These are phyloP conservation scores for Chelonoidis abingdonii DNA, from an alignment of 2,113 vertebrate species.

Conservation along the genomic window DNA sequence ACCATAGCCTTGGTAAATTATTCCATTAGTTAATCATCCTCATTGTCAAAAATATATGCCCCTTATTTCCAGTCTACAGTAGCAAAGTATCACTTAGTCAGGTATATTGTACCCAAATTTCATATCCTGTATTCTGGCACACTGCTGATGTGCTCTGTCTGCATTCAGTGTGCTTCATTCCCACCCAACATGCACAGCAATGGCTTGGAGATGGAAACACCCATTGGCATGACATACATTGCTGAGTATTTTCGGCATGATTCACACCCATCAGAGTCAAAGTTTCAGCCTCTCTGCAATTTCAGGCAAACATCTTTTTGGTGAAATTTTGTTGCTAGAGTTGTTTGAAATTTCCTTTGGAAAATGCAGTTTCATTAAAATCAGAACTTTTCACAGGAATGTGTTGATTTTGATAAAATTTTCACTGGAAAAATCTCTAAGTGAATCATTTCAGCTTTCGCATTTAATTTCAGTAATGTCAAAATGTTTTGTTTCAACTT, in stretches of 20 bases:
- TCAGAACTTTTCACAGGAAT: not conserved
- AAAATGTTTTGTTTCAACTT: not conserved
- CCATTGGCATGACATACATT: not conserved
- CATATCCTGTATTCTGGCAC: no score
- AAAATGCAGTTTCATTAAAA: not conserved
- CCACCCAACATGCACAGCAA: no score
- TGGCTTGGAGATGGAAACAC: not conserved
- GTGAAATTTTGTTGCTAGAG: not conserved
- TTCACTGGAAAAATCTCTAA: not conserved
- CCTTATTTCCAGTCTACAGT: no score
- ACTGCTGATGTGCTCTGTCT: no score
- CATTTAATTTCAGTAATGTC: not conserved
- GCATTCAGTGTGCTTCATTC: no score
- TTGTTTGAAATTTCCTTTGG: not conserved
- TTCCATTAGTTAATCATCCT: no score
- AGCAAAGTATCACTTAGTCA: no score
- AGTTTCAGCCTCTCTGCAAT: not conserved
- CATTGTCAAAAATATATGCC: no score
- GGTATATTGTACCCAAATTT: no score
- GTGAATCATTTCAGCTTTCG: no score
- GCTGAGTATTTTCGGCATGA: not conserved
- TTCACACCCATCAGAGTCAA: not conserved
- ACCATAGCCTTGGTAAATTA: no score
- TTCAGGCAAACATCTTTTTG: not conserved
- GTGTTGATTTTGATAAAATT: not conserved